Evolutionary conservation across 2,888 invertebrate species (phyloP), one percentile per base, ranked within the genome.

Genomic region (Halictus quadricinctus): DNA sequence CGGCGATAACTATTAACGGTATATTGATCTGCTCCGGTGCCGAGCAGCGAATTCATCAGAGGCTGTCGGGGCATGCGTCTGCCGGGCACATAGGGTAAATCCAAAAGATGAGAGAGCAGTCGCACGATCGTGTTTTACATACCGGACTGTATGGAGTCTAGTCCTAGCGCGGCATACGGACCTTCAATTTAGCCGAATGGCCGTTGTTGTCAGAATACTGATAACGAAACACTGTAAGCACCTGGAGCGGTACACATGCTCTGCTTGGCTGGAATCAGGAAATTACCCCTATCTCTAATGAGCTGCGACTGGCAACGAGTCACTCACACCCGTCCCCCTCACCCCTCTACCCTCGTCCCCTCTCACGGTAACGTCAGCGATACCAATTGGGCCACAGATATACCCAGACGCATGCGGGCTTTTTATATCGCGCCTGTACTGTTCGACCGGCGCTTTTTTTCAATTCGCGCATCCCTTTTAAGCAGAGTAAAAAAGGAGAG

Each of bases 231-330:
- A 60, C 72, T 64, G 75, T 54, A 64, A 74, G 43, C 80, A 81
- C 66, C 64, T 74, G 81, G 70, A 64, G 76, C 74, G 79, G 78
- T 72, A 29, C 43, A 29, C 66, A 69, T 54, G 72, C 70, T 36
- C 36, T 43, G 58, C 29, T 74, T 70, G 36, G n/a, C 15, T 41
- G 64, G 72, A 66, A 81, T 72, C 60, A 72, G 72, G 70, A 81
- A 87, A 89, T 88, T 80, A 82, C 83, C 69, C 79, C 41, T 60
- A 77, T 80, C 76, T 83, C 72, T 81, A 89, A 84, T 87, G 82
- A 88, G 83, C 75, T 72, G 72, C 64, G 78, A 79, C 78, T 79
- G 60, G 46, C 64, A 69, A 81, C 76, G 74, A 81, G 79, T 79
- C 46, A 48, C 80, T 60, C 79, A 79, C 69, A 48, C 74, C 48